Evolutionary conservation across 2,797 vertebrate species (phyloP).

Genomic region (Rhodeus uyekii): DNA sequence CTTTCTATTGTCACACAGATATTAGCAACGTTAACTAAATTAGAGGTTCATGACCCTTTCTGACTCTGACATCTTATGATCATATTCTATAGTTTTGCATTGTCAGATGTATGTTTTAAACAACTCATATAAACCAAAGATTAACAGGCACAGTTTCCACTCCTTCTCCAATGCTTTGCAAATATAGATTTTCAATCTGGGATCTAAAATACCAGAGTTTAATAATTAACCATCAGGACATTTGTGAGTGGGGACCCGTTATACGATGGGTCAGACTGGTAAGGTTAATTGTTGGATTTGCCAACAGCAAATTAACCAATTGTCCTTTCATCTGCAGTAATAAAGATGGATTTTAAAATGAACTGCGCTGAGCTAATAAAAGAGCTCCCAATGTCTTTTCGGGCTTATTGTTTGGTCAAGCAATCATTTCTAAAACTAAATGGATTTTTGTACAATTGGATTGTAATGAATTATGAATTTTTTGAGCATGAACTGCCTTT

Average conservation of each 20-base stretch:
- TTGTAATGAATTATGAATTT: not conserved
- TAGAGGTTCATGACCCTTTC: slow-evolving; percentile 3
- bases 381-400: slow-evolving; percentile 69
- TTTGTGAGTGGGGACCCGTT: slow-evolving; percentile 74
- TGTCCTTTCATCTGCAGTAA: slow-evolving; percentile 71
- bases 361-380: slow-evolving; percentile 72
- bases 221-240: slow-evolving; percentile 78
- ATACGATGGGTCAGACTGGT: slow-evolving; percentile 72
- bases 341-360: slow-evolving; percentile 78
- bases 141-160: slow-evolving; percentile 60
- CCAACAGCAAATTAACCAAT: slow-evolving; percentile 68
- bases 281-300: slow-evolving; percentile 77
- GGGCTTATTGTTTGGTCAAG: slow-evolving; percentile 49
- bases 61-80: slow-evolving; percentile 25
- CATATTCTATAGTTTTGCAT: slow-evolving; percentile 54
- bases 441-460: not conserved
- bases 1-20: not conserved
- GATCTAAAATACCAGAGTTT: slow-evolving; percentile 78
- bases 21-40: slow-evolving; percentile 9
- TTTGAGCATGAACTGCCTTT: too few relatives aligned
- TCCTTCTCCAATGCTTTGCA: slow-evolving; percentile 76
- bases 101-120: slow-evolving; percentile 75
- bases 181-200: slow-evolving; percentile 78
- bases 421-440: slow-evolving; percentile 31
- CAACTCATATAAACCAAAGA: slow-evolving; percentile 67